A percentile compares a stretch with the other conserved stretches of the same genome.
phyloP scores from a whole-genome alignment of 1,140 invertebrate genomes.

The Pseudomyrmex pallidus region DNA sequence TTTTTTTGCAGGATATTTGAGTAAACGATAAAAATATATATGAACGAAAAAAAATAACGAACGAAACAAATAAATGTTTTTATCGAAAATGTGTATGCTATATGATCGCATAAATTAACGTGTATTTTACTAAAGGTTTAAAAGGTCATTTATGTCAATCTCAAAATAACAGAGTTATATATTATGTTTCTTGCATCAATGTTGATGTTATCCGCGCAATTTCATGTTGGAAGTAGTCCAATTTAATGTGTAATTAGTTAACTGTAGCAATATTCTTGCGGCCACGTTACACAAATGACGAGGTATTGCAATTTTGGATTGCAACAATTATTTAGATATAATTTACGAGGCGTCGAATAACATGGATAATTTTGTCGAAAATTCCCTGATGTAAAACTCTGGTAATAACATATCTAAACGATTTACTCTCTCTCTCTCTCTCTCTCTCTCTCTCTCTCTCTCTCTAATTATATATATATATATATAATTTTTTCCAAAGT shows the following conservation, averaged over 20 bases:
- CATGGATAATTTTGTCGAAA: background rate
- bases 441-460: too few species aligned
- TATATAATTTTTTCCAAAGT: too few species aligned
- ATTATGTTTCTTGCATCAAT: slow-evolving; percentile 41
- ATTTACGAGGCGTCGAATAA: background rate
- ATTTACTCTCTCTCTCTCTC: background rate
- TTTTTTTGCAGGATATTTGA: background rate
- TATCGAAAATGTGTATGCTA: too few species aligned
- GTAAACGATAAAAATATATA: background rate
- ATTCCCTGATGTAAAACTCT: background rate
- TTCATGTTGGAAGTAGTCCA: slow-evolving; percentile 23
- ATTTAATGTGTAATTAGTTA: slow-evolving; percentile 48
- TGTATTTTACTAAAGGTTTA: slow-evolving; percentile 32
- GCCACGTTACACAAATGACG: background rate
- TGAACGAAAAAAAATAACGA: too few species aligned
- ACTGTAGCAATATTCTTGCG: slow-evolving; percentile 22
- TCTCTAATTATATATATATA: too few species aligned
- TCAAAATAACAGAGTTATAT: slow-evolving; percentile 42
- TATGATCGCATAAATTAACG: slow-evolving; percentile 11
- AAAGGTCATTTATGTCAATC: slow-evolving; percentile 41
- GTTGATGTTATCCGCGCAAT: background rate
- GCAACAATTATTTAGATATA: slow-evolving; percentile 21
- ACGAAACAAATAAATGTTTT: too few species aligned
- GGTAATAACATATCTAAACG: background rate
- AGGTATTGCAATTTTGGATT: slow-evolving; percentile 11